Evolutionary conservation across 2,888 invertebrate species (phyloP), one percentile per base, ranked within the genome.

Genomic region (Epinotia nisella): DNA sequence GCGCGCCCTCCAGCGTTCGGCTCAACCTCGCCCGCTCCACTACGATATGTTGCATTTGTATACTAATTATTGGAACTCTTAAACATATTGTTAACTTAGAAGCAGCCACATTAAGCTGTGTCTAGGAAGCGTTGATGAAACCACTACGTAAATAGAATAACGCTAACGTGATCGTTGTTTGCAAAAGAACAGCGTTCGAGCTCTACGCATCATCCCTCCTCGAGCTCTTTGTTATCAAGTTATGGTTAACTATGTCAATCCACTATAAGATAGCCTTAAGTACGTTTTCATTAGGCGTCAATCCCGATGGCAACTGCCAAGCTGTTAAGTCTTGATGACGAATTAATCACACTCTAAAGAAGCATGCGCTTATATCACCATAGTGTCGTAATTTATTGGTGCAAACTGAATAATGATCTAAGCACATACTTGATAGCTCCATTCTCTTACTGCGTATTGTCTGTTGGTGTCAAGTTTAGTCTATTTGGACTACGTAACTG

Each of bases 11-110:
- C 88, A 83, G 84, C 85, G 85, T 83, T 82, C 76, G 77, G 78
- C 81, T 77, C 61, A 35, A 35, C 49, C 15, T 13, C 75, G 49
- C 77, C 76, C 80, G 79, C 76, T 76, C 82, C 82, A 81, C 89
- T 91, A 90, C 82, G 91, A 91, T 90, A 91, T 91, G 91, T 91
- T 81, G 83, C 86, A 88, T 84, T 86, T 87, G 84, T 82, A 81
- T 82, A 80, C 79, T 85, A 85, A 82, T 81, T 82, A 79, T 83
- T 84, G 51, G 58, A 69, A 66, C 35, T 62, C 66, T 72, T 68
- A 72, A 71, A 66, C 39, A 41, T 66, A 66, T 66, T 21, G 45
- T 69, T 72, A 68, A 73, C 62, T 73, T 73, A 64, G 61, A 72
- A 68, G 72, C 58, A 49, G 72, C 56, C 67, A 72, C 72, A 68